These are phyloP conservation scores for Nemapogon koenigi DNA, from an alignment of 2,888 invertebrate species.

Conservation along the genomic window DNA sequence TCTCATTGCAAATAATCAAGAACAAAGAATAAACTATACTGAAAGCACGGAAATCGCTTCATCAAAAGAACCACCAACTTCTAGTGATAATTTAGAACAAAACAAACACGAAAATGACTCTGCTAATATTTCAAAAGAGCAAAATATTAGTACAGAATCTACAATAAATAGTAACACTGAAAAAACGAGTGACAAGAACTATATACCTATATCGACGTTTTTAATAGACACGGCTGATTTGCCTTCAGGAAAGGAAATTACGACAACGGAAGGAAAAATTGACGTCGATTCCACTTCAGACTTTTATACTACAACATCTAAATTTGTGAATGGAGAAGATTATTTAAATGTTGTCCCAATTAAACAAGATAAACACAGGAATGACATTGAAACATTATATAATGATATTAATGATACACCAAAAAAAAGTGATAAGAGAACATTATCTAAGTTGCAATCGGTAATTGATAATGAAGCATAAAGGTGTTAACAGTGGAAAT, in stretches of 20 bases:
- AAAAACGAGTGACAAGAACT: constrained; percentile 15
- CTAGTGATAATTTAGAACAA: constrained; percentile 5
- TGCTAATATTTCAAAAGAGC: background rate
- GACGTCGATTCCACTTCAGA: constrained; percentile 6
- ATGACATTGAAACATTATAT: constrained; percentile 29
- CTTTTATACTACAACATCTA: constrained; percentile 15
- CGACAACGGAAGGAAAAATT: constrained; percentile 10
- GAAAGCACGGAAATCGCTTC: constrained; percentile 14
- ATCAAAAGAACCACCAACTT: constrained; percentile 12
- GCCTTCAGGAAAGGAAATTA: constrained; percentile 21
- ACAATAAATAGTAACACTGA: background rate
- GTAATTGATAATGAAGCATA: constrained; percentile 43
- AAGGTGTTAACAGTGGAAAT: constrained; percentile 23
- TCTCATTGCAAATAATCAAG: constrained; percentile 46
- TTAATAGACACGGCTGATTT: constrained; percentile 50
- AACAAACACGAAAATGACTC: constrained; percentile 14
- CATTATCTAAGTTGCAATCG: constrained; percentile 43
- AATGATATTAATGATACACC: constrained; percentile 54
- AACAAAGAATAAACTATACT: constrained; percentile 21
- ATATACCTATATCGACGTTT: constrained; percentile 36
- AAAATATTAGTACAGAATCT: constrained; percentile 2
- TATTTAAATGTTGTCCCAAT: constrained; percentile 49
- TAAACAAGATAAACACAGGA: constrained; percentile 22
- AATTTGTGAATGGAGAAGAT: constrained; percentile 23
- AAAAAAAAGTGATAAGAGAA: constrained; percentile 54